Evolutionary conservation across 2,113 vertebrate species (phyloP).

Genomic region (Tragelaphus buxtoni): DNA sequence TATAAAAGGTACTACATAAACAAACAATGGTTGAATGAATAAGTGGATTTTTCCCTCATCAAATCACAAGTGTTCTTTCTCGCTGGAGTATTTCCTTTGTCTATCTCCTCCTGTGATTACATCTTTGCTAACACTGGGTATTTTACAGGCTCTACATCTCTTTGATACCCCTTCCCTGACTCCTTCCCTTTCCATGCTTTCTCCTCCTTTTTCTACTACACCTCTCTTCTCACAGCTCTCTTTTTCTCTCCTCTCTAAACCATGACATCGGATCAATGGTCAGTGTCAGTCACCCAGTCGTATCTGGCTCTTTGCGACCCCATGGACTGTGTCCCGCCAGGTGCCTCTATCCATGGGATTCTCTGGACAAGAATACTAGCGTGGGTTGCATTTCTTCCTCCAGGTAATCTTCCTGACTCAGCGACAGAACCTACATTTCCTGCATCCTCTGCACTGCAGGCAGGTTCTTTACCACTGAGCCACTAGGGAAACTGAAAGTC

Average conservation of each 20-base stretch:
- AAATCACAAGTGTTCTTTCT: not conserved
- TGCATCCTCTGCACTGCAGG: not conserved
- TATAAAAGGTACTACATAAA: not conserved
- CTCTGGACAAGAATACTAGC: not conserved
- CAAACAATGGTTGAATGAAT: not conserved
- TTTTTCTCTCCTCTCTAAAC: not conserved
- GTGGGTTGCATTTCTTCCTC: not conserved
- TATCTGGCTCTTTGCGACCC: not conserved
- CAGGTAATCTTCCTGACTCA: not conserved
- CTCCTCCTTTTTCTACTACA: not conserved
- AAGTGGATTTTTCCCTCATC: not conserved
- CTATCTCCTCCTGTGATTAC: not conserved
- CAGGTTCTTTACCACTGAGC: not conserved
- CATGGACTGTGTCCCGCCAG: not conserved
- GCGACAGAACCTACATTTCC: not conserved
- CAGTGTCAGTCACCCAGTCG: not conserved
- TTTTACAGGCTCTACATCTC: not conserved
- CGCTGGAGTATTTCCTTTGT: not conserved
- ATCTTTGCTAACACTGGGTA: not conserved
- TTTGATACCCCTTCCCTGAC: not conserved
- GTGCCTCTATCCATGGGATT: not conserved
- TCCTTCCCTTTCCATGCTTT: not conserved
- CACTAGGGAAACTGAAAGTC: not conserved
- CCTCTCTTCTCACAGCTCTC: not conserved
- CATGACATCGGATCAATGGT: not conserved